A percentile compares a stretch with the other conserved stretches of the same genome.
Evolutionary conservation across 2,888 invertebrate genomes (phyloP).

Genomic region (Campoplex nolae): DNA sequence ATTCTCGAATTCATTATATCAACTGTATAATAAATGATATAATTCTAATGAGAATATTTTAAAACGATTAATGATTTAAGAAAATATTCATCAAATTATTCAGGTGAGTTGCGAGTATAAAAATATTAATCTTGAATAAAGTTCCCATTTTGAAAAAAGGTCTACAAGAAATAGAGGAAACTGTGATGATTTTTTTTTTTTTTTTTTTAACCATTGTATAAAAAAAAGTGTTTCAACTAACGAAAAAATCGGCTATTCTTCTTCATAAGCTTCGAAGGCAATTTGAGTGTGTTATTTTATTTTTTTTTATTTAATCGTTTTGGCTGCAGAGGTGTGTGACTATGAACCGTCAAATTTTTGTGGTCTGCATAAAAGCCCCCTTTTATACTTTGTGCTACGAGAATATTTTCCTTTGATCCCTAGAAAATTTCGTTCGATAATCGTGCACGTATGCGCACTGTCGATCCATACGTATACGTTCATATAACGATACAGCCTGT

Average conservation of each 20-base stretch:
- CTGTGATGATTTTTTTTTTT: background rate
- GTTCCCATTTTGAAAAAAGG: background rate
- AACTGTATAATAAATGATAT: too few relatives aligned
- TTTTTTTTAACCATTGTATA: background rate
- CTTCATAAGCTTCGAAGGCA: conserved; percentile 14
- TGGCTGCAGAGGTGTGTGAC: conserved; percentile 32
- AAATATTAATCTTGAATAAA: background rate
- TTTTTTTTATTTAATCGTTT: conserved; percentile 33
- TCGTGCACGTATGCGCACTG: conserved; percentile 54
- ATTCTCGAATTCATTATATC: too few relatives aligned
- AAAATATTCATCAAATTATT: too few relatives aligned
- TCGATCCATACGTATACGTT: conserved; percentile 12
- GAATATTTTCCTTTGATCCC: conserved; percentile 62
- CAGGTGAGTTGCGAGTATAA: too few relatives aligned
- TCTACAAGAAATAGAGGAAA: background rate
- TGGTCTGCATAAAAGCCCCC: conserved; percentile 27
- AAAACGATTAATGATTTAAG: too few relatives aligned
- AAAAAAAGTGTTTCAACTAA: background rate
- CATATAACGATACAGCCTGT: background rate
- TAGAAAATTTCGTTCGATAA: conserved; percentile 65
- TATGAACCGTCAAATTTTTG: conserved; percentile 53
- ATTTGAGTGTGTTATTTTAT: background rate
- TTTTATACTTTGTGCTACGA: conserved; percentile 18
- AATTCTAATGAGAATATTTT: too few relatives aligned
- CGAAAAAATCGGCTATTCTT: background rate